phyloP scores from a whole-genome alignment of 2,113 vertebrate species.

The Brachyistius frenatus region DNA sequence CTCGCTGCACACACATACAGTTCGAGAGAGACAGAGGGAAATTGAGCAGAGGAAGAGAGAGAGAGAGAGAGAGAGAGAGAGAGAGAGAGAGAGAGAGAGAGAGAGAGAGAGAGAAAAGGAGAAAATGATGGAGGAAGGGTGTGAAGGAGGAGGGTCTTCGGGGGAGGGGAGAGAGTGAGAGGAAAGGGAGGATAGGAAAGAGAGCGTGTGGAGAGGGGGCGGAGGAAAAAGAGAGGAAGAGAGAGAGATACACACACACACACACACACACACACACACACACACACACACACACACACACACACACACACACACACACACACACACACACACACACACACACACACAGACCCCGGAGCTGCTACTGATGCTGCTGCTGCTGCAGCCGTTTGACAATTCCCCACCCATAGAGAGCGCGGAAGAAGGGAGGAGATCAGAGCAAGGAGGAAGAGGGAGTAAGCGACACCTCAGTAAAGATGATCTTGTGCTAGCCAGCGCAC shows the following conservation, averaged over 20 bases:
- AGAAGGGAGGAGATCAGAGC: constrained; percentile 75
- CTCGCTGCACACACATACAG: constrained; percentile 58
- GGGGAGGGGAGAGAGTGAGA: constrained; percentile 69
- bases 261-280: not conserved
- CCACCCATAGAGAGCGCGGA: constrained; percentile 76
- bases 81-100: constrained; percentile 26
- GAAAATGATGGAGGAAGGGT: constrained; percentile 74
- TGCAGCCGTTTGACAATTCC: constrained; percentile 80
- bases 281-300: too few relatives aligned
- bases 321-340: constrained; percentile 33
- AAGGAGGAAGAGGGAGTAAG: constrained; percentile 71
- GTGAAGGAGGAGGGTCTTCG: constrained; percentile 74
- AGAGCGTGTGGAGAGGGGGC: constrained; percentile 66
- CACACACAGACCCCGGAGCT: constrained; percentile 64
- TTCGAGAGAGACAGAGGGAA: constrained; percentile 32
- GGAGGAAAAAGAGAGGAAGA: constrained; percentile 54
- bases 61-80: constrained; percentile 11
- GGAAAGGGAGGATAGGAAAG: constrained; percentile 62
- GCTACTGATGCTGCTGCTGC: constrained; percentile 74
- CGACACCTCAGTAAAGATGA: constrained; percentile 72
- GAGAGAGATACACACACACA: constrained; percentile 40
- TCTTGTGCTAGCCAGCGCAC: constrained; percentile 61
- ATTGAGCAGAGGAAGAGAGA: constrained; percentile 44
- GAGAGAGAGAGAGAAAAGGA: constrained; percentile 44
- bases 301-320: too few relatives aligned